Conservation (phyloP, 2,113 vertebrate genomes). For the Hyperopisus bebe region DNA sequence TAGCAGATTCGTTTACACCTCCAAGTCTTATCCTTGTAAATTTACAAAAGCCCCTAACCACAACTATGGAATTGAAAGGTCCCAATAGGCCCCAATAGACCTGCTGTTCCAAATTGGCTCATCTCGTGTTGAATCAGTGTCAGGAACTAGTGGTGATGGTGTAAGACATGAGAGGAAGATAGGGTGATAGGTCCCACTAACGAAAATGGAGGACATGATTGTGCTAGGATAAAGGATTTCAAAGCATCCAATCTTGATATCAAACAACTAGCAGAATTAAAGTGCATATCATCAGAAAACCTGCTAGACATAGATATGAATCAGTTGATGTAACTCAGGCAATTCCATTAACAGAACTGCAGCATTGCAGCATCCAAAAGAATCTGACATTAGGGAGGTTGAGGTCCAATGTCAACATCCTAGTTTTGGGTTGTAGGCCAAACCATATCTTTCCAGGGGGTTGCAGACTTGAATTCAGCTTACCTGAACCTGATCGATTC, state of each 20-base stretch:
- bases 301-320: neutral
- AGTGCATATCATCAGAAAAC: neutral
- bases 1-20: slow-evolving; percentile 55
- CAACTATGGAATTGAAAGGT: slow-evolving; percentile 37
- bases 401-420: neutral
- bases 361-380: neutral
- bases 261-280: neutral
- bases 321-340: neutral
- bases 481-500: slow-evolving; percentile 34
- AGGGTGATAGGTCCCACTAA: slow-evolving; percentile 12
- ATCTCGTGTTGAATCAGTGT: slow-evolving; percentile 33
- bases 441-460: slow-evolving; percentile 53
- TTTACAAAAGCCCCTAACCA: slow-evolving; percentile 49
- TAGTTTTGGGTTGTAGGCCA: slow-evolving; percentile 31
- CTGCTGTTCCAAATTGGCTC: slow-evolving; percentile 28
- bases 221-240: neutral
- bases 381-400: slow-evolving; percentile 28
- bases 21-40: slow-evolving; percentile 61
- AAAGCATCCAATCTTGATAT: neutral
- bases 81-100: slow-evolving; percentile 42
- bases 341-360: neutral
- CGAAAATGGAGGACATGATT: slow-evolving; percentile 12
- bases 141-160: slow-evolving; percentile 35
- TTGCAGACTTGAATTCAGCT: slow-evolving; percentile 45
- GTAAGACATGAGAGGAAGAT: slow-evolving; percentile 30